Evolutionary conservation across 35 echinoderm and acorn worm species (phyloP).

Genomic region (Ptychodera flava): DNA sequence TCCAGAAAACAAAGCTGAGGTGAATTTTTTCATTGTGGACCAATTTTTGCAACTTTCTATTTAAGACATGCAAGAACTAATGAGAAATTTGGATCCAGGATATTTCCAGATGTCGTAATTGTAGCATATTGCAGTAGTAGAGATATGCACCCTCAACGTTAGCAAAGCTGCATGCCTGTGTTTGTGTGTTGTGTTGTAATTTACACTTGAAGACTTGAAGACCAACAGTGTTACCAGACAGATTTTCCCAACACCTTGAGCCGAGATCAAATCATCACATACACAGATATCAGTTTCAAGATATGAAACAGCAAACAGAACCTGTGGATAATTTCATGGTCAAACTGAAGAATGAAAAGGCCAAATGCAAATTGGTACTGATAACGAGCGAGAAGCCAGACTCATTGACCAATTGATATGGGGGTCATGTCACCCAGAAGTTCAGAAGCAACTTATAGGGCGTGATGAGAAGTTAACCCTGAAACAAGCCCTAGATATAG

Average conservation of each 20-base stretch:
- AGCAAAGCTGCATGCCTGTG: too few relatives aligned
- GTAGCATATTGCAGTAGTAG: too few relatives aligned
- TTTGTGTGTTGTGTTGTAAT: too few relatives aligned
- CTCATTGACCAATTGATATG: conserved; percentile 42
- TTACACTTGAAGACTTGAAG: too few relatives aligned
- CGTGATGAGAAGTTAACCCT: background rate
- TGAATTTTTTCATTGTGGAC: too few relatives aligned
- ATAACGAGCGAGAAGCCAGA: background rate
- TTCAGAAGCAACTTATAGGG: background rate
- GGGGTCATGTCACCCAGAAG: background rate
- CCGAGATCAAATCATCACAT: conserved; percentile 29
- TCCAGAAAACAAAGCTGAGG: too few relatives aligned
- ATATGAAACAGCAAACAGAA: conserved; percentile 18
- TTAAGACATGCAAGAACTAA: too few relatives aligned
- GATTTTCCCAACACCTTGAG: conserved; percentile 20
- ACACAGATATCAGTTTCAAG: conserved; percentile 27
- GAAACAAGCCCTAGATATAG: background rate
- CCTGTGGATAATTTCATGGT: conserved; percentile 32
- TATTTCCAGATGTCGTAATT: too few relatives aligned
- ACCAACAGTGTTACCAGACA: background rate
- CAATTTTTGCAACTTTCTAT: too few relatives aligned
- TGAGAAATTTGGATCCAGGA: too few relatives aligned
- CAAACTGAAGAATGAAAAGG: conserved; percentile 15
- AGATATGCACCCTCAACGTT: too few relatives aligned
- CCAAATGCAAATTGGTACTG: conserved; percentile 19